phyloP scores from a whole-genome alignment of 2,888 invertebrate species.

The Camponotus fellah region DNA sequence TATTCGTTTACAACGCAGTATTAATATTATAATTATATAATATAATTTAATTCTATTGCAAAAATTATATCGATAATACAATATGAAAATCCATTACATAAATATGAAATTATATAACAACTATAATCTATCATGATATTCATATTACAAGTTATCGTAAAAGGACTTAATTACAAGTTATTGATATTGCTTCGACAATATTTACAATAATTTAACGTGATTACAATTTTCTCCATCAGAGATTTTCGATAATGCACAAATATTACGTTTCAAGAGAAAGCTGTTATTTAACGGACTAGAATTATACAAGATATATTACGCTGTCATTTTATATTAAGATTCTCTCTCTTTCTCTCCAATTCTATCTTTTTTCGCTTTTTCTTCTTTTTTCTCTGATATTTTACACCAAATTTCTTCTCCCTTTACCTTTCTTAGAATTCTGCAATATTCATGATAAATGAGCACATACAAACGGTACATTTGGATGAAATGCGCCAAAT shows the following conservation, averaged over 20 bases:
- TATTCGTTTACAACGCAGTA: no score
- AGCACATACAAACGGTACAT: slow-evolving; percentile 64
- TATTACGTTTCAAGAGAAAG: slow-evolving; percentile 41
- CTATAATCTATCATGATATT: slow-evolving; percentile 16
- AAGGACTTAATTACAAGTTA: slow-evolving; percentile 39
- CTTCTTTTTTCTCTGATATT: slow-evolving; percentile 19
- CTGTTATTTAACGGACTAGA: slow-evolving; percentile 37
- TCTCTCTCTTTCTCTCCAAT: slow-evolving; percentile 5
- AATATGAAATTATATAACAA: slow-evolving; percentile 38
- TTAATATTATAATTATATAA: slow-evolving; percentile 12
- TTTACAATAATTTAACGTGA: slow-evolving; percentile 44
- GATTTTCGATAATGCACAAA: slow-evolving; percentile 31
- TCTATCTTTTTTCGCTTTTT: background rate
- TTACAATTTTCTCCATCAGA: background rate
- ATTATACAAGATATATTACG: slow-evolving; percentile 13
- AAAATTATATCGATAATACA: slow-evolving; percentile 12
- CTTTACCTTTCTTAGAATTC: slow-evolving; percentile 53
- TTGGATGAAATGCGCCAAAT: slow-evolving; percentile 55
- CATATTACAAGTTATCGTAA: slow-evolving; percentile 17
- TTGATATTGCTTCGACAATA: slow-evolving; percentile 15
- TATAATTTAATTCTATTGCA: slow-evolving; percentile 1
- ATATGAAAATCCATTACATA: background rate
- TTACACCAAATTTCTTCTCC: slow-evolving; percentile 15
- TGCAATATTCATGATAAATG: slow-evolving; percentile 75
- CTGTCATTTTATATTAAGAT: slow-evolving; percentile 10